Evolutionary conservation across 2,113 vertebrate species (phyloP).

Genomic region (Anseranas semipalmata): DNA sequence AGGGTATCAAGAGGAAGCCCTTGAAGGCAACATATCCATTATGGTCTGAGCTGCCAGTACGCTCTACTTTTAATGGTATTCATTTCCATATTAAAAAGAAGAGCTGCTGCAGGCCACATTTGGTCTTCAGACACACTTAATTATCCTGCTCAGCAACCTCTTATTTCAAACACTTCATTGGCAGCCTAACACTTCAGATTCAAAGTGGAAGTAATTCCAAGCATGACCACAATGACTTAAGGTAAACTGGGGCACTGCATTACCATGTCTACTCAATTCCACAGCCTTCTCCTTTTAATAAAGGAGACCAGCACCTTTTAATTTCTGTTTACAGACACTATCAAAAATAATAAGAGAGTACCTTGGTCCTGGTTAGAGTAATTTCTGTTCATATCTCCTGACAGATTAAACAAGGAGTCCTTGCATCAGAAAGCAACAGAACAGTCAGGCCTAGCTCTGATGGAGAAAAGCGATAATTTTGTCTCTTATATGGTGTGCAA

Average conservation of each 20-base stretch:
- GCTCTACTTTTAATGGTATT: neutral
- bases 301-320: neutral
- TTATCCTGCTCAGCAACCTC: neutral
- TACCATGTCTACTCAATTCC: neutral
- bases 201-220: constrained; percentile 13
- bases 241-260: neutral
- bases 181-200: neutral
- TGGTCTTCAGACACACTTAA: neutral
- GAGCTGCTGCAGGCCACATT: neutral
- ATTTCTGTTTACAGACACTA: neutral
- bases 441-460: neutral
- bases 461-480: neutral
- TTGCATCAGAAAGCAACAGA: neutral
- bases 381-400: neutral
- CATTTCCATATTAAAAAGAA: neutral
- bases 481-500: neutral
- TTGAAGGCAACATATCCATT: neutral
- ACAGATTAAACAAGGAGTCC: neutral
- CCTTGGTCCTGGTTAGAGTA: neutral
- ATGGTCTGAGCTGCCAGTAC: neutral
- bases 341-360: neutral
- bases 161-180: neutral
- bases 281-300: neutral
- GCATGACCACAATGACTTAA: neutral
- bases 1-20: neutral